Base-by-base conservation (phyloP, 2,113 vertebrate species). In the Tragelaphus buxtoni region DNA sequence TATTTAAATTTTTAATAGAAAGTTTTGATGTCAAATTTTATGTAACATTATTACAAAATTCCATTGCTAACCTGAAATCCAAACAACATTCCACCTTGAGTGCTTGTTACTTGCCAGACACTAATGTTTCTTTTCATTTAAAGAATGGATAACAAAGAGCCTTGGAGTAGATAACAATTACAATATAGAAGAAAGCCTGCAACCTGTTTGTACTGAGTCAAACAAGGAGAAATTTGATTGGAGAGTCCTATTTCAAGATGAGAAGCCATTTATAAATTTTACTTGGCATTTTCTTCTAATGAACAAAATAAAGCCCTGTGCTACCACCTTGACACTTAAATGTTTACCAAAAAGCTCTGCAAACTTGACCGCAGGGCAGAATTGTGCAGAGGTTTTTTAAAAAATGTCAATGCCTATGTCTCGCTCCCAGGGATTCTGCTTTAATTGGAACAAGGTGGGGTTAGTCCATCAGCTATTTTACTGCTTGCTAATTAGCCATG, bases 401-500 rank as follows among this genome's bases (percentile, higher is more conserved):
- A 69, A 96, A 95, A 49, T 32, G 51, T 76, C 90, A 30, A 35
- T 3, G 79, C 61, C 58, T 42, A 16, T 2, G 58, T 53, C 85
- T 77, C 30, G 14, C 13, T 49, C 58, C 20, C 32, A 16, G 86
- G 65, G 74, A 84, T 93, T 95, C 74, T 22, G 63, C 83, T 90
- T 90, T 90, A 96, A 96, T 92, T 84, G 77, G 87, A 39, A 65
- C 12, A 26, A 90, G 87, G 53, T 56, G 35, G 72, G 39, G 81
- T 61, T 76, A n/a, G 69, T 92, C 79, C 35, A 26, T 16, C 42
- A 80, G 65, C 79, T 87, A 47, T 72, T 95, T 95, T 95, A 74
- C 74, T 76, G 47, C 80, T n/a, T 24, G 53, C 76, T 88, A 80
- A 90, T 95, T 87, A 95, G 88, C 74, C 74, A 53, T 58, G 91